phyloP scores from a whole-genome alignment of 2,888 invertebrate species.

The Lamellibrachia satsuma region DNA sequence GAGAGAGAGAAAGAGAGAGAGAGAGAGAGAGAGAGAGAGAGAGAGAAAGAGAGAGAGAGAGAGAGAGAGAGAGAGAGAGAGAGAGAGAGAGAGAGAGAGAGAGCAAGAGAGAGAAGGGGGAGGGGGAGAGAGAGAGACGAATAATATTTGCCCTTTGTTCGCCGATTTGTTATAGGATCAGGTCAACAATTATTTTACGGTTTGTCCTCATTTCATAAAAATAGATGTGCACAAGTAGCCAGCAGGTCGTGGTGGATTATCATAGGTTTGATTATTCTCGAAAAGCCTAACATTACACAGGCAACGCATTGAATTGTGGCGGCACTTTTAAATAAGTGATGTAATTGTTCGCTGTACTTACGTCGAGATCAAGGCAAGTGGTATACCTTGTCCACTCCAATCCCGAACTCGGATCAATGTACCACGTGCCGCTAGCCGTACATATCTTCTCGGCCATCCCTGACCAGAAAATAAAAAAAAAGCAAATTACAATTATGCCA shows the following conservation, averaged over 20 bases:
- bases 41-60: too few species aligned
- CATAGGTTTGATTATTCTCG: too few species aligned
- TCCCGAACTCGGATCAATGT: constrained; percentile 37
- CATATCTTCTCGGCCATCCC: constrained; percentile 45
- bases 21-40: not conserved
- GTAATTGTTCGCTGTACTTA: constrained; percentile 21
- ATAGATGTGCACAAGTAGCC: too few species aligned
- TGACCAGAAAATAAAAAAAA: not conserved
- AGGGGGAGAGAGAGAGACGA: not conserved
- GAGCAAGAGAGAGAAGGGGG: not conserved
- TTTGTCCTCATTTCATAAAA: too few species aligned
- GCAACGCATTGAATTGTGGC: not conserved
- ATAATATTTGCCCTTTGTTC: too few species aligned
- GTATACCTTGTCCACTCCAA: constrained; percentile 48
- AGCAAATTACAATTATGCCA: not conserved
- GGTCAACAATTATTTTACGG: too few species aligned
- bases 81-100: not conserved
- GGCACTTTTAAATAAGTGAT: too few species aligned
- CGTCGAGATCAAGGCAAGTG: constrained; percentile 43
- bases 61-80: too few species aligned
- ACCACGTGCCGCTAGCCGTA: constrained; percentile 49
- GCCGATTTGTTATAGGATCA: too few species aligned
- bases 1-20: constrained; percentile 31
- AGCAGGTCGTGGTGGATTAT: too few species aligned
- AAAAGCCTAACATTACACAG: too few species aligned